phyloP scores from a whole-genome alignment of 2,797 vertebrate genomes.

The Notolepis coatsorum region DNA sequence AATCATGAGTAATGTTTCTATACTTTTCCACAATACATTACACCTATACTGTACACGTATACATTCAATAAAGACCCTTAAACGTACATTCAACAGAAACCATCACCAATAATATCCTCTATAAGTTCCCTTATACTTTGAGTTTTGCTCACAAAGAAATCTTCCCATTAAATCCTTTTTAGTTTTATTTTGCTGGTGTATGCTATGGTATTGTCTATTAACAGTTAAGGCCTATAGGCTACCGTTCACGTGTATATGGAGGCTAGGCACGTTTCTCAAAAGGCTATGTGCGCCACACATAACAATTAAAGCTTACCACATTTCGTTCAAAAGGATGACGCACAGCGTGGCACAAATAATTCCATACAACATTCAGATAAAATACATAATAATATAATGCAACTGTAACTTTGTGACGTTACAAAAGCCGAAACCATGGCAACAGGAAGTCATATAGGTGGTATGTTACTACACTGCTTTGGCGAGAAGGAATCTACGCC shows the following conservation, averaged over 20 bases:
- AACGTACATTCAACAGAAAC: constrained; percentile 62
- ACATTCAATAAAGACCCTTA: constrained; percentile 71
- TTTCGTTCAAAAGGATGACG: constrained; percentile 49
- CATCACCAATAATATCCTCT: constrained; percentile 34
- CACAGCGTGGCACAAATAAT: constrained; percentile 51
- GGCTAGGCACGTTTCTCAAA: constrained; percentile 15
- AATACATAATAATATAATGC: constrained; percentile 53
- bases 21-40: constrained; percentile 59
- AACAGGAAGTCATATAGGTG: constrained; percentile 57
- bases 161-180: constrained; percentile 35
- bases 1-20: constrained; percentile 66
- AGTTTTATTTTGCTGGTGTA: no score
- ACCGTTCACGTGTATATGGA: constrained; percentile 43
- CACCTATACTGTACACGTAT: constrained; percentile 55
- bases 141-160: constrained; percentile 12
- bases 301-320: constrained; percentile 63
- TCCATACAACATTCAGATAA: constrained; percentile 57
- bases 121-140: background rate
- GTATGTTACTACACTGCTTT: constrained; percentile 78
- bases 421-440: constrained; percentile 11
- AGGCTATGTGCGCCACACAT: constrained; percentile 44
- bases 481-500: constrained; percentile 78
- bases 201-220: constrained; percentile 5
- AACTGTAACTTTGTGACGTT: constrained; percentile 22
- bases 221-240: constrained; percentile 45